phyloP scores from a whole-genome alignment of 2,888 invertebrate genomes.

The Campoletis raptor region DNA sequence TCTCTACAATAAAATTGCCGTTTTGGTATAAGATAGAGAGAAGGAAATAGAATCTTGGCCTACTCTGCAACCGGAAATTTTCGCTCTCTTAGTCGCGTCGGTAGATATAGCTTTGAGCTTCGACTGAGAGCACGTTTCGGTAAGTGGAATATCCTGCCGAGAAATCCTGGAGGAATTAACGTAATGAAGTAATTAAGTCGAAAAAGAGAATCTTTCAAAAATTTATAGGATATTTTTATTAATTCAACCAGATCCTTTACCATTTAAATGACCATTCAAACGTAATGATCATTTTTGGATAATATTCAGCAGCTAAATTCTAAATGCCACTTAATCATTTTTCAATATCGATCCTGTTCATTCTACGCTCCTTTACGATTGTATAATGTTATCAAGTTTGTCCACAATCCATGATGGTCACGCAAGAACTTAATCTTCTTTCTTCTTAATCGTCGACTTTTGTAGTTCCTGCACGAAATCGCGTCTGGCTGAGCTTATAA shows the following conservation, averaged over 20 bases:
- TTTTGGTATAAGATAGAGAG: conserved; percentile 18
- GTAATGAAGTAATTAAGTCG: conserved; percentile 38
- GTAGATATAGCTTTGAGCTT: background rate
- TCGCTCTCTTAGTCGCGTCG: background rate
- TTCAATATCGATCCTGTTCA: background rate
- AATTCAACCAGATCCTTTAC: background rate
- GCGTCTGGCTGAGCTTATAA: conserved; percentile 42
- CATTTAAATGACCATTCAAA: background rate
- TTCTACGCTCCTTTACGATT: background rate
- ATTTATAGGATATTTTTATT: background rate
- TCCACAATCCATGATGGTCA: conserved; percentile 6
- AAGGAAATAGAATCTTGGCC: conserved; percentile 41
- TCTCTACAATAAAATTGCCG: conserved; percentile 52
- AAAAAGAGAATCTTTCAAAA: background rate
- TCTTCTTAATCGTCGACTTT: conserved; percentile 36
- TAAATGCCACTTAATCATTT: background rate
- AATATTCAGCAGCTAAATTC: background rate
- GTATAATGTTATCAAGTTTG: background rate
- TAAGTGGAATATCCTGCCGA: conserved; percentile 20
- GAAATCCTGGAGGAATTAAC: conserved; percentile 49
- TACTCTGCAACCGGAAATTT: conserved; percentile 40
- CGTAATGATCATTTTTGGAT: background rate
- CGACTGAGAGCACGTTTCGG: conserved; percentile 18
- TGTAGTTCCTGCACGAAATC: conserved; percentile 45
- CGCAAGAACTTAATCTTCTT: conserved; percentile 16